Percentiles rank a stretch among this genome's conserved stretches.
Conservation (phyloP, 2,888 invertebrate species). For the Morpho achilles region DNA sequence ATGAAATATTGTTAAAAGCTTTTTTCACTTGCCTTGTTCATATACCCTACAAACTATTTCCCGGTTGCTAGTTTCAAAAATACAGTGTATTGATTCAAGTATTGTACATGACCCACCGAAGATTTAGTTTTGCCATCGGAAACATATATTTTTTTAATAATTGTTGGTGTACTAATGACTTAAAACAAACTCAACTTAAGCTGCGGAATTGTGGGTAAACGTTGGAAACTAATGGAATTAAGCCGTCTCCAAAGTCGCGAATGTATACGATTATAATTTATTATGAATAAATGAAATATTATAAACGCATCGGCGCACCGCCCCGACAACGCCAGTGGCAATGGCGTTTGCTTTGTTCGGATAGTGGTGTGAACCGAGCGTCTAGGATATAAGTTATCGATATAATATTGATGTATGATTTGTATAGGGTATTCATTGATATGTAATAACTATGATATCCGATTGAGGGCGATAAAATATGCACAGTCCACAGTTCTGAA, state of each 20-base stretch:
- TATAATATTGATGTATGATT: background rate
- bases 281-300: conserved; percentile 80
- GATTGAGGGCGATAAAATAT: no score
- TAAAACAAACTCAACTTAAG: conserved; percentile 6
- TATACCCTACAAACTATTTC: no score
- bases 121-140: no score
- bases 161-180: background rate
- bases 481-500: no score
- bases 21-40: no score
- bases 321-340: conserved; percentile 76
- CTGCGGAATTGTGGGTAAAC: conserved; percentile 3
- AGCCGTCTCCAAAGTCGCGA: conserved; percentile 43
- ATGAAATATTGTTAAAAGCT: no score
- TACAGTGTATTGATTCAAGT: no score
- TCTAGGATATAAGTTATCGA: conserved; percentile 21
- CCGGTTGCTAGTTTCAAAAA: no score
- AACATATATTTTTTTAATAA: conserved; percentile 3
- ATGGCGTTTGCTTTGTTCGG: conserved; percentile 75
- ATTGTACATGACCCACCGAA: no score
- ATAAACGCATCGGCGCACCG: conserved; percentile 77
- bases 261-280: conserved; percentile 74
- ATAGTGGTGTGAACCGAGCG: conserved; percentile 40
- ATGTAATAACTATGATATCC: no score
- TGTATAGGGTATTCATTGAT: background rate
- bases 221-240: conserved; percentile 44